These are phyloP conservation scores for Condylostylus longicornis DNA, from an alignment of 1,140 invertebrate genomes.

Conservation along the genomic window DNA sequence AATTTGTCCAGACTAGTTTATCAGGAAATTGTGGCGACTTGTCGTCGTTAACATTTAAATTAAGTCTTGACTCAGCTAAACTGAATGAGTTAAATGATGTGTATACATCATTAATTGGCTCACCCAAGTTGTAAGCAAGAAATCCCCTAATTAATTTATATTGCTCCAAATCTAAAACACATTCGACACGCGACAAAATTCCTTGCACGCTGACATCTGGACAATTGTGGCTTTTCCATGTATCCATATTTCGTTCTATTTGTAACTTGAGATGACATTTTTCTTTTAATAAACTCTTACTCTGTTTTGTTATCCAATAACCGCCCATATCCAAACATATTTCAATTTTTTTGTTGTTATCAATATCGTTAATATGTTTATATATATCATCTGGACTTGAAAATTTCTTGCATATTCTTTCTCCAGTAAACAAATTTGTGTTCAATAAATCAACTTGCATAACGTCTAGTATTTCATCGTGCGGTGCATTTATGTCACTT, in stretches of 20 bases:
- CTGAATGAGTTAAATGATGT: constrained; percentile 15
- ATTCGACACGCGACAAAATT: constrained; percentile 69
- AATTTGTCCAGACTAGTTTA: constrained; percentile 48
- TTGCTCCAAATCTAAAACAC: constrained; percentile 66
- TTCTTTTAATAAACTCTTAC: constrained; percentile 54
- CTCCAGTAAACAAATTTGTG: constrained; percentile 66
- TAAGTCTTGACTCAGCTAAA: constrained; percentile 16
- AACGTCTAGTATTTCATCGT: constrained; percentile 49
- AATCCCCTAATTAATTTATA: constrained; percentile 81
- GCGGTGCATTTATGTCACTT: constrained; percentile 15
- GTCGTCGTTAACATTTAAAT: constrained; percentile 9
- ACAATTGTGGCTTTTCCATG: constrained; percentile 35
- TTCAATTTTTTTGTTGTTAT: constrained; percentile 1
- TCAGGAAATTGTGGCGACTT: not conserved
- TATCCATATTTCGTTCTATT: constrained; percentile 71
- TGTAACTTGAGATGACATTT: constrained; percentile 65
- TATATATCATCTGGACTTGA: not conserved
- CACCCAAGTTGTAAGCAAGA: constrained; percentile 82
- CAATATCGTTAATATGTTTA: too few relatives aligned
- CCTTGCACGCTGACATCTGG: constrained; percentile 78
- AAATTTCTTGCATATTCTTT: constrained; percentile 16
- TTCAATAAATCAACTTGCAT: constrained; percentile 63
- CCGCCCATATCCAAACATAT: constrained; percentile 19
- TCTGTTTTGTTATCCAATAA: constrained; percentile 36
- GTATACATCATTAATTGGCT: constrained; percentile 59